phyloP scores from a whole-genome alignment of 2,888 invertebrate genomes.

The Chymomyza amoena region DNA sequence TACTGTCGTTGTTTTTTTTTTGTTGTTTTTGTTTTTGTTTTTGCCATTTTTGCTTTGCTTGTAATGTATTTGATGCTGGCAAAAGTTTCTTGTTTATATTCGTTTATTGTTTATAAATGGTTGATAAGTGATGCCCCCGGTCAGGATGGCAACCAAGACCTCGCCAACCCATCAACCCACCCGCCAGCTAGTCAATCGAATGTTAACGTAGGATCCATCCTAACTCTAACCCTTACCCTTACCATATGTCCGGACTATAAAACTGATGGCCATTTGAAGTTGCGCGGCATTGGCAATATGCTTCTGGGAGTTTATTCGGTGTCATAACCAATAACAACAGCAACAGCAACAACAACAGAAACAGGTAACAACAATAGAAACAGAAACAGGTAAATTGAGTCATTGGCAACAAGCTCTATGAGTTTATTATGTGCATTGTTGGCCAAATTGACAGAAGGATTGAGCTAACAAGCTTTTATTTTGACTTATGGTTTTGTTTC shows the following conservation, averaged over 20 bases:
- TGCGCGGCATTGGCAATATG: not conserved
- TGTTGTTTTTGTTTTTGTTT: not conserved
- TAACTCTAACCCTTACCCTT: too few species aligned
- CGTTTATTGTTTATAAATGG: slow-evolving; percentile 72
- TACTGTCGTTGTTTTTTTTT: not conserved
- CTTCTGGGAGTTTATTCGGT: not conserved
- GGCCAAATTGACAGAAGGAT: not conserved
- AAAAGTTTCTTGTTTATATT: slow-evolving; percentile 70
- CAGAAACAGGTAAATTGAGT: not conserved
- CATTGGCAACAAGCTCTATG: not conserved
- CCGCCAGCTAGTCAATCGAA: not conserved
- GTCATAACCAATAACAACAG: not conserved
- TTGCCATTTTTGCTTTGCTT: slow-evolving; percentile 32
- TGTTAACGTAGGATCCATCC: not conserved
- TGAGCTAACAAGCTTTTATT: not conserved
- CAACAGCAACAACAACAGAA: not conserved
- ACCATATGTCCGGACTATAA: not conserved
- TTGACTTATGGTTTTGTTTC: not conserved
- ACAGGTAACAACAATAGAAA: not conserved
- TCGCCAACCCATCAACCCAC: too few species aligned
- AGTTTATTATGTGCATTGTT: not conserved
- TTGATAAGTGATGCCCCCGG: slow-evolving; percentile 56
- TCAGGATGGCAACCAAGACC: not conserved
- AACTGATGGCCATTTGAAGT: not conserved
- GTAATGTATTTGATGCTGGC: slow-evolving; percentile 61